Evolutionary conservation across 2,113 vertebrate genomes (phyloP).

Genomic region (Galeopterus variegatus): DNA sequence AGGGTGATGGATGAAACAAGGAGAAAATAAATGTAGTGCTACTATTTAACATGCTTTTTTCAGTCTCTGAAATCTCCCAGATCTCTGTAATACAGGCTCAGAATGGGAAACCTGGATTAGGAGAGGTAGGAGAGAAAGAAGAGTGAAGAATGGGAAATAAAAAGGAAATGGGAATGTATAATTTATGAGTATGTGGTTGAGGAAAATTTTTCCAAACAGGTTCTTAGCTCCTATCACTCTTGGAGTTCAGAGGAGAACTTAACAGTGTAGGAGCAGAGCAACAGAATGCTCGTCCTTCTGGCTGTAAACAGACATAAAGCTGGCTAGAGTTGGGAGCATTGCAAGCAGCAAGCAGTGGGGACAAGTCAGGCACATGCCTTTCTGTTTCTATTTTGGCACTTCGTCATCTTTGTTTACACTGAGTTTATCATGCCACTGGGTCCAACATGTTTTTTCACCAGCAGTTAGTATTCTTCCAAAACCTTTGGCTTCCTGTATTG

Average conservation of each 20-base stretch:
- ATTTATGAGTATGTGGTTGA: not conserved
- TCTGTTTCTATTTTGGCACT: constrained; percentile 38
- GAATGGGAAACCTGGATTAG: not conserved
- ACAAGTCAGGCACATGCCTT: not conserved
- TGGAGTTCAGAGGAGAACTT: not conserved
- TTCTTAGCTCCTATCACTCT: not conserved
- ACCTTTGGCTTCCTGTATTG: constrained; percentile 12
- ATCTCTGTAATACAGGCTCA: not conserved
- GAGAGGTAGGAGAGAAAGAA: not conserved
- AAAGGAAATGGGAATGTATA: not conserved
- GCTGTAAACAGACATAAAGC: not conserved
- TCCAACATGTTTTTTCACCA: constrained; percentile 65
- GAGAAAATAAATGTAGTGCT: not conserved
- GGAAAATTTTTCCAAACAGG: not conserved
- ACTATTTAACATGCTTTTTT: not conserved
- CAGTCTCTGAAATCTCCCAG: constrained; percentile 1
- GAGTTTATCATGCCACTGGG: not conserved
- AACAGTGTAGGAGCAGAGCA: not conserved
- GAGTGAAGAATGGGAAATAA: not conserved
- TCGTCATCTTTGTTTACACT: constrained; percentile 46
- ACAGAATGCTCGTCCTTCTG: not conserved
- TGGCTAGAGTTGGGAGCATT: not conserved
- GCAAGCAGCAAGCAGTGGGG: not conserved
- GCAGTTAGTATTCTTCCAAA: constrained; percentile 27
- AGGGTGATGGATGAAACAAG: not conserved